A percentile compares a stretch with the other conserved stretches of the same genome.
Conservation (phyloP, 2,888 invertebrate genomes). For the Brenthis ino region DNA sequence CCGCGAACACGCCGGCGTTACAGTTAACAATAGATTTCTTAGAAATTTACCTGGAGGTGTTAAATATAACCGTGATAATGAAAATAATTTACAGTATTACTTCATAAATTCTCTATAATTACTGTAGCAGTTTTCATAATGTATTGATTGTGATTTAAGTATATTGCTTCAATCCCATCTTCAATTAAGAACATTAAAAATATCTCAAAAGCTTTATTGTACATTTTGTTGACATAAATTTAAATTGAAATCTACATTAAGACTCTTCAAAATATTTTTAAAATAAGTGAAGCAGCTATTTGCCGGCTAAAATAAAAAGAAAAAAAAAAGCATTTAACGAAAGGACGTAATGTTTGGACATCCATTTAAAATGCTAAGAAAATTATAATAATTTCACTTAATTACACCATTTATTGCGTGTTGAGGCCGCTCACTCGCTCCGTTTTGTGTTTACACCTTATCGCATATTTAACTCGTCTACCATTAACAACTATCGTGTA, state of each 20-base stretch:
- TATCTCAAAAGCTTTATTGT: constrained; percentile 3
- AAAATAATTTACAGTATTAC: background rate
- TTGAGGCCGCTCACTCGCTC: constrained; percentile 64
- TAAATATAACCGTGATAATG: background rate
- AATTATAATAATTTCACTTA: constrained; percentile 80
- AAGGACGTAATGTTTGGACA: constrained; percentile 68
- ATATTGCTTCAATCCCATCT: background rate
- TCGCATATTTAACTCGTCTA: constrained; percentile 40
- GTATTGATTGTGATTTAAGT: background rate
- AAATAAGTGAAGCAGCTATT: constrained; percentile 43
- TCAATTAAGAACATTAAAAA: background rate
- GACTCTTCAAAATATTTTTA: constrained; percentile 31
- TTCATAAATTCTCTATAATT: background rate
- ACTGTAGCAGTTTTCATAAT: background rate
- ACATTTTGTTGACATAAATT: constrained; percentile 14
- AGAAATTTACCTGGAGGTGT: no score
- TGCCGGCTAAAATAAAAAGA: constrained; percentile 56
- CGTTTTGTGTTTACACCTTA: constrained; percentile 61
- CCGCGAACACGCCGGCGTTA: no score
- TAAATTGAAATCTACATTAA: constrained; percentile 27
- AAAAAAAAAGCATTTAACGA: constrained; percentile 50
- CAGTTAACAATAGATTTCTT: no score
- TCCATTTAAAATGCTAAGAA: constrained; percentile 72
- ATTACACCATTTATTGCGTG: constrained; percentile 75
- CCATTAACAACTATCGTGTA: constrained; percentile 21